Evolutionary conservation across 2,888 invertebrate genomes (phyloP).

Genomic region (Heteropelma amictum): DNA sequence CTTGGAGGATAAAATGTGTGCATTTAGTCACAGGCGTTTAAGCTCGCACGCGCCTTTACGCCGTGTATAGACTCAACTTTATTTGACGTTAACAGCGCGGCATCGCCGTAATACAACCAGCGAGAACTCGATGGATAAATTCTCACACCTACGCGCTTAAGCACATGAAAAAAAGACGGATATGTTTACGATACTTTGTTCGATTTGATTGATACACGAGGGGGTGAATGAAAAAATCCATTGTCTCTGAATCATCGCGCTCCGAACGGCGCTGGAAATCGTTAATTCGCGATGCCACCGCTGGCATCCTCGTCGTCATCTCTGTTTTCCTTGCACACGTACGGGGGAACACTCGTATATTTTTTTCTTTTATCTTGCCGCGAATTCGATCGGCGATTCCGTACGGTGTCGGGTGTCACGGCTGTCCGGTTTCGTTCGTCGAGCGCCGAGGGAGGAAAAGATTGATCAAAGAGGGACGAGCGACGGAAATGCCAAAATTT

Average conservation of each 20-base stretch:
- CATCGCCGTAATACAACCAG: conserved; percentile 51
- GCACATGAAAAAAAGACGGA: too few species aligned
- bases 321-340: conserved; percentile 4
- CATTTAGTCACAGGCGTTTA: conserved; percentile 52
- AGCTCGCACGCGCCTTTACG: conserved; percentile 36
- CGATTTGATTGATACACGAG: background rate
- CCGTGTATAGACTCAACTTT: conserved; percentile 54
- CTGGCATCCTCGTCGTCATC: background rate
- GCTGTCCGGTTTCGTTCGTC: conserved; percentile 73
- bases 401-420: conserved; percentile 74
- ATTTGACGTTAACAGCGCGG: conserved; percentile 50
- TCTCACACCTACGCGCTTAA: conserved; percentile 7
- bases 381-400: conserved; percentile 54
- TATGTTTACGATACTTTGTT: too few species aligned
- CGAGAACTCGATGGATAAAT: conserved; percentile 19
- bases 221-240: conserved; percentile 48
- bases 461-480: background rate
- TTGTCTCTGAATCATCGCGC: conserved; percentile 39
- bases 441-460: conserved; percentile 46
- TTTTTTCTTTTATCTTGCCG: background rate
- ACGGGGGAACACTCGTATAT: too few species aligned
- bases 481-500: background rate
- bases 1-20: conserved; percentile 21
- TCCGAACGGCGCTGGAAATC: conserved; percentile 34
- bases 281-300: conserved; percentile 25